Percentiles rank a stretch among this genome's conserved stretches.
Evolutionary conservation across 2,113 vertebrate genomes (phyloP).

Genomic region (Microcebus jonahi): DNA sequence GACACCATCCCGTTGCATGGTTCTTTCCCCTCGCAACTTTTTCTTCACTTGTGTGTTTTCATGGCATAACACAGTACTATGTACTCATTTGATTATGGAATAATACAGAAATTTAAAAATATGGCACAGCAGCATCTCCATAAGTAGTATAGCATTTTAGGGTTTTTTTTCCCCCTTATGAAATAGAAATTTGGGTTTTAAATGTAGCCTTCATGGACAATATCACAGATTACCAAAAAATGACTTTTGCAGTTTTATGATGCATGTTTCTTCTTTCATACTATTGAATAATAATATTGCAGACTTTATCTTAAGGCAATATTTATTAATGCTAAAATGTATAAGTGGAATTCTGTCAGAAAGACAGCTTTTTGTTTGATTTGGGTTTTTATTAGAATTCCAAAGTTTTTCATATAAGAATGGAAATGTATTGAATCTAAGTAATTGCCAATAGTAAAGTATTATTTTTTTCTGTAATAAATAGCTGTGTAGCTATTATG

Average conservation of each 20-base stretch:
- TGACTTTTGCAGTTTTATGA: neutral
- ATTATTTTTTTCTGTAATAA: neutral
- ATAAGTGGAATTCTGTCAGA: neutral
- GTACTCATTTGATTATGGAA: neutral
- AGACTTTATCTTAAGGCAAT: neutral
- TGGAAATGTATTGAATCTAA: conserved; percentile 5
- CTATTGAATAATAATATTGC: neutral
- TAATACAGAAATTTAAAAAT: neutral
- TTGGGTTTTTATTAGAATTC: neutral
- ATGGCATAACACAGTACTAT: neutral
- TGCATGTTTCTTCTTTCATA: neutral
- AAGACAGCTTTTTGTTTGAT: neutral
- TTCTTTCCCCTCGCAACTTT: neutral
- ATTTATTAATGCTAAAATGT: neutral
- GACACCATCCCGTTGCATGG: neutral
- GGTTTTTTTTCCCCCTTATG: neutral
- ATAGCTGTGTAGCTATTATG: neutral
- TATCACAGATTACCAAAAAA: neutral
- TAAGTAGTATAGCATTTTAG: conserved; percentile 3
- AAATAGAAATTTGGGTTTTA: conserved; percentile 2
- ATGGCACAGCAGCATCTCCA: neutral
- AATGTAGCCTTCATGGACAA: neutral
- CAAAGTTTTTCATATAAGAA: neutral
- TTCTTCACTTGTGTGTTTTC: neutral
- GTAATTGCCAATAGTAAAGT: neutral